phyloP scores from a whole-genome alignment of 2,888 invertebrate species.

The Machimus rusticus region DNA sequence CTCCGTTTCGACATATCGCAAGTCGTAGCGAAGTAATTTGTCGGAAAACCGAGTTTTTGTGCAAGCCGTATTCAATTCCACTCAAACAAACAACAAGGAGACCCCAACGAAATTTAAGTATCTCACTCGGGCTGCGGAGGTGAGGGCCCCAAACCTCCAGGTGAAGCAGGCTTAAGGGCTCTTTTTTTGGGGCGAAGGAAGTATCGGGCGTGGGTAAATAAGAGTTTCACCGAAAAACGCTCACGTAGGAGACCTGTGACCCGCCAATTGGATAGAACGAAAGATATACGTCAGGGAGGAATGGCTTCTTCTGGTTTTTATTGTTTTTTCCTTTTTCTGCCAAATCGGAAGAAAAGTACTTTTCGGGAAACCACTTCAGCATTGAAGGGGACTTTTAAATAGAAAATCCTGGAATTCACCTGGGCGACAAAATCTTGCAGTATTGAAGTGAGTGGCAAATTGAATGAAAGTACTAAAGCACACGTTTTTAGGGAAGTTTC shows the following conservation, averaged over 20 bases:
- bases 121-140: background rate
- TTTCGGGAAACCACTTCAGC: background rate
- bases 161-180: background rate
- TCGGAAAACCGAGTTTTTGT: background rate
- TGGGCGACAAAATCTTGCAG: background rate
- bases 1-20: background rate
- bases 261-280: background rate
- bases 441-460: background rate
- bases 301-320: background rate
- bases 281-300: background rate
- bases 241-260: background rate
- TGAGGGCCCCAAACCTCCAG: background rate
- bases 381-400: background rate
- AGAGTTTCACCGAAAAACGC: background rate
- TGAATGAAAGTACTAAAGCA: background rate
- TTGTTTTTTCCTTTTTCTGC: background rate
- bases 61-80: background rate
- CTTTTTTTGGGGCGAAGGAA: background rate
- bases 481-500: background rate
- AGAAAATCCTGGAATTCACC: background rate
- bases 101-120: background rate
- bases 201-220: background rate
- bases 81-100: background rate
- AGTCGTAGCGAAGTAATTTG: background rate
- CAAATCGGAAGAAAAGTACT: background rate